phyloP scores from a whole-genome alignment of 1,140 invertebrate species.

The Aphaenogaster rudis region DNA sequence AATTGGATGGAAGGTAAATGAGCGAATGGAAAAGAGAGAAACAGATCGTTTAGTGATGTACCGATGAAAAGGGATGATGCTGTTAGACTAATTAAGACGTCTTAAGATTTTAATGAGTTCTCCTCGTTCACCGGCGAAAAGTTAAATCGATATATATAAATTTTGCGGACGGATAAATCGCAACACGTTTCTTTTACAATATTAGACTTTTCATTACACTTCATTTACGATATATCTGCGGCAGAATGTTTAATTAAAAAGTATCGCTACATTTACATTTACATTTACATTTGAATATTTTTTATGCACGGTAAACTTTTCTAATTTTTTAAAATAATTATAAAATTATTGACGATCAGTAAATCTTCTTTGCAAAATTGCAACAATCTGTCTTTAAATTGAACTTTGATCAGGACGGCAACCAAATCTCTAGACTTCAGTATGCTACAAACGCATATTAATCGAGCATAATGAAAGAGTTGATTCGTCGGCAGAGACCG shows the following conservation, averaged over 20 bases:
- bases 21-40: slow-evolving; percentile 44
- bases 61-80: slow-evolving; percentile 74
- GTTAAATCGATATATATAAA: slow-evolving; percentile 54
- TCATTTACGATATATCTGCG: neutral
- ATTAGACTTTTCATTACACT: neutral
- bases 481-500: slow-evolving; percentile 70
- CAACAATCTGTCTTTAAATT: neutral
- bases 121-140: slow-evolving; percentile 42
- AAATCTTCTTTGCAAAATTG: neutral
- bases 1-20: slow-evolving; percentile 72
- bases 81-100: slow-evolving; percentile 79
- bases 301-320: neutral
- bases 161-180: slow-evolving; percentile 31
- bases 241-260: neutral
- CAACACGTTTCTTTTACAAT: neutral
- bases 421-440: neutral
- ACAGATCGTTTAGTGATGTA: slow-evolving; percentile 63
- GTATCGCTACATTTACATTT: neutral
- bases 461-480: slow-evolving; percentile 74
- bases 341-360: neutral
- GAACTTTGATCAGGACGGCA: neutral
- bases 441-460: slow-evolving; percentile 63
- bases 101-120: slow-evolving; percentile 79
- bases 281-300: neutral
- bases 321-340: neutral